These are phyloP conservation scores for Clarias fuscus DNA, from an alignment of 2,797 vertebrate species.

Conservation along the genomic window DNA sequence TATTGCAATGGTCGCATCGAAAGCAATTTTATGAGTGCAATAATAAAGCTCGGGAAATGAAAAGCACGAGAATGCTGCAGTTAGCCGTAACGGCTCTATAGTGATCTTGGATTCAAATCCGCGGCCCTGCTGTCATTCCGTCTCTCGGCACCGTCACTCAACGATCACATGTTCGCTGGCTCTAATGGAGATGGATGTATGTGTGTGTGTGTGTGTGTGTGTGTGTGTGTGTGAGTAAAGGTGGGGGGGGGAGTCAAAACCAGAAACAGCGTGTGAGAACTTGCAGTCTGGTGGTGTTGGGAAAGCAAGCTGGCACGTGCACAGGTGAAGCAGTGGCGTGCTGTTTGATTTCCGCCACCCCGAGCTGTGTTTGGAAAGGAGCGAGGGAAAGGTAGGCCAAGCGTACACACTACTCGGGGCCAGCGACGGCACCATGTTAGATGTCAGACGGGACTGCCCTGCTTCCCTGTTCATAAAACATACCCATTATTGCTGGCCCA, in stretches of 20 bases:
- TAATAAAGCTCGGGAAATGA: conserved; percentile 55
- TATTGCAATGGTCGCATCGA: conserved; percentile 47
- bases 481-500: conserved; percentile 68
- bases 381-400: conserved; percentile 4
- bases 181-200: conserved; percentile 43
- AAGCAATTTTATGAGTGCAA: conserved; percentile 54
- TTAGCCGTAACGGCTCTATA: conserved; percentile 53
- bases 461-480: conserved; percentile 63
- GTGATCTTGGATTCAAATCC: conserved; percentile 42
- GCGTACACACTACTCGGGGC: background rate
- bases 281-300: conserved; percentile 18
- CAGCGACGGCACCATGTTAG: conserved; percentile 20
- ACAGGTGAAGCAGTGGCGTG: conserved; percentile 20
- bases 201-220: background rate
- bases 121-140: conserved; percentile 35
- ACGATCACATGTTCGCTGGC: conserved; percentile 38
- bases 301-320: conserved; percentile 37
- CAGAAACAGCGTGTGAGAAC: conserved; percentile 25
- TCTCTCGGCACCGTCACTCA: conserved; percentile 32
- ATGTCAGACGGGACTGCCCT: conserved; percentile 44
- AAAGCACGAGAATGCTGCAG: conserved; percentile 52
- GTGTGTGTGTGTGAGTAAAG: background rate
- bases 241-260: background rate
- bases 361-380: conserved; percentile 8
- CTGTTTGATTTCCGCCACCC: conserved; percentile 18